phyloP scores from a whole-genome alignment of 2,888 invertebrate genomes.

The Liodrosophila aerea region DNA sequence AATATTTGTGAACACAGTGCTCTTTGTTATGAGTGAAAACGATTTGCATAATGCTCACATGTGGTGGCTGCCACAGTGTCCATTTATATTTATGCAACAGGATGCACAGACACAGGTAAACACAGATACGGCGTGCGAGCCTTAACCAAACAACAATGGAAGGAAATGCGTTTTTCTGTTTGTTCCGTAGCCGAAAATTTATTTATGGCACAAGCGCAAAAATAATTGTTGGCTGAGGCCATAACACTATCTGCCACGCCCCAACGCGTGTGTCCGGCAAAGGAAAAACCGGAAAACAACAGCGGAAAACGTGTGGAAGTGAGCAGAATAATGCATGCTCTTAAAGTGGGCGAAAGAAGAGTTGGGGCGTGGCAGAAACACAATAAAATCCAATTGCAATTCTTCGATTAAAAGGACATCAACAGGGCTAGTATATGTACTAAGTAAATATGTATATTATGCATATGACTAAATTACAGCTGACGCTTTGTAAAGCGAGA shows the following conservation, averaged over 20 bases:
- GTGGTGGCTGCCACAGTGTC: slow-evolving; percentile 12
- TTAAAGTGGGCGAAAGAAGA: too few species aligned
- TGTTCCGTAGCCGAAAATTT: slow-evolving; percentile 12
- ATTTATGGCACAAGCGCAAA: slow-evolving; percentile 21
- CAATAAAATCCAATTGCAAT: too few species aligned
- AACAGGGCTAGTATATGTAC: too few species aligned
- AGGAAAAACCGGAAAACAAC: slow-evolving; percentile 28
- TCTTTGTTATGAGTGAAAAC: slow-evolving; percentile 26
- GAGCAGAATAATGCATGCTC: too few species aligned
- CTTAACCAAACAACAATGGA: slow-evolving; percentile 46
- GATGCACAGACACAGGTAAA: slow-evolving; percentile 6
- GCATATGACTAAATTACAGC: too few species aligned
- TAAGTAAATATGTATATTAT: too few species aligned
- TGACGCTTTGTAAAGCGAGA: too few species aligned
- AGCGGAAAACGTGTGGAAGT: slow-evolving; percentile 6
- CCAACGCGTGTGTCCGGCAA: slow-evolving; percentile 25
- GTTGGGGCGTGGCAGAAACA: too few species aligned
- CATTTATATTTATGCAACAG: slow-evolving; percentile 15
- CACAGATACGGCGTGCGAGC: slow-evolving; percentile 1
- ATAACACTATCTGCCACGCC: slow-evolving; percentile 36
- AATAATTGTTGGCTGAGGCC: slow-evolving; percentile 37
- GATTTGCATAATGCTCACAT: slow-evolving; percentile 41
- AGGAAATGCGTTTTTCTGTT: slow-evolving; percentile 26
- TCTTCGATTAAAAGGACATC: too few species aligned
- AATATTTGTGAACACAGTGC: slow-evolving; percentile 12